These are phyloP conservation scores for Dynastes maya DNA, from an alignment of 2,888 invertebrate species.

Conservation along the genomic window DNA sequence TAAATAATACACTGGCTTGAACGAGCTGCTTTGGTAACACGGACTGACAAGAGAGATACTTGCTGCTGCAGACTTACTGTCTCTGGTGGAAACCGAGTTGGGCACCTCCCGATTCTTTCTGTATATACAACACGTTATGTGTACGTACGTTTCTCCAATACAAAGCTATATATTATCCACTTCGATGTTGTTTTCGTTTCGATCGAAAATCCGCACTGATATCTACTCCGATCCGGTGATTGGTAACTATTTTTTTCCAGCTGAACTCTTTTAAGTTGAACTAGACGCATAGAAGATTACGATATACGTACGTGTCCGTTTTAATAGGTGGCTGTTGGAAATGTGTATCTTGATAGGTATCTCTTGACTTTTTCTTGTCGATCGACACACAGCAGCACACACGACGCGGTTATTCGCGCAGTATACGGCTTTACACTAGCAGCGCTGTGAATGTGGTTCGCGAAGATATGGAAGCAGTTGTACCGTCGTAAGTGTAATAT, in stretches of 20 bases:
- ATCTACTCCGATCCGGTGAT: constrained; percentile 4
- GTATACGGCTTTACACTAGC: neutral
- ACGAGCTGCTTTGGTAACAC: constrained; percentile 25
- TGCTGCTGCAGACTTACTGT: constrained; percentile 50
- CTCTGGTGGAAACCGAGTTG: constrained; percentile 44
- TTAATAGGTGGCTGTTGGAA: neutral
- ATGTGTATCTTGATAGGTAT: neutral
- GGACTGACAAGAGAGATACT: constrained; percentile 45
- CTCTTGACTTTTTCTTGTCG: neutral
- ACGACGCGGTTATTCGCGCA: constrained; percentile 4
- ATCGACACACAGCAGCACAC: neutral
- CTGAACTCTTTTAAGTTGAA: neutral
- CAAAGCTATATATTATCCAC: constrained; percentile 21
- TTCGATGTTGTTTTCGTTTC: constrained; percentile 11
- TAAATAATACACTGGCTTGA: constrained; percentile 10
- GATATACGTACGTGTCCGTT: too few species aligned
- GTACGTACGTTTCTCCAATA: constrained; percentile 9
- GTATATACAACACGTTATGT: constrained; percentile 26
- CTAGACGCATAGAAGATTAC: too few species aligned
- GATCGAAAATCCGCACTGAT: constrained; percentile 19
- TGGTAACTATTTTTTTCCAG: neutral
- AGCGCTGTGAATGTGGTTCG: constrained; percentile 11
- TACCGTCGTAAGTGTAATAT: constrained; percentile 5
- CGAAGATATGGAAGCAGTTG: constrained; percentile 15
- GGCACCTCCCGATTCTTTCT: constrained; percentile 44